Base-by-base conservation (phyloP, 2,113 vertebrate species). In the Scomber japonicus region DNA sequence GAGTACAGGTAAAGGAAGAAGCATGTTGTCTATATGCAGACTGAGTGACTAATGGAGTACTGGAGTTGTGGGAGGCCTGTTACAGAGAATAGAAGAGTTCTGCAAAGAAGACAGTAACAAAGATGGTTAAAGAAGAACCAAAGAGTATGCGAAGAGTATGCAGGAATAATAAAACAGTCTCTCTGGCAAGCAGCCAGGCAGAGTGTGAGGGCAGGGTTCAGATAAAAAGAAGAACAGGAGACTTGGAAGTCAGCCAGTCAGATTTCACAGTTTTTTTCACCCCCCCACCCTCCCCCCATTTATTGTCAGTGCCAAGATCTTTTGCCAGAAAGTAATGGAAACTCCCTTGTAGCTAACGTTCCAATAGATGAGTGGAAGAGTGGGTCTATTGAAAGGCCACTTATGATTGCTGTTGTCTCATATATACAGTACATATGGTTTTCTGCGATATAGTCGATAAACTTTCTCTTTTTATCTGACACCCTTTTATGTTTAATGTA, bases 321-420 rank as follows among this genome's bases (percentile, higher is more conserved):
- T 91, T 90, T 86, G 87, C 89, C 91, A 91, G 81, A 88, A 90
- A 89, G 90, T 91, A 94, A 94, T 90, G 89, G 91, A 93, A 92
- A 91, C 88, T 92, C 89, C 85, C 84, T 72, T 83, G 85, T 84
- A 91, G 82, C 78, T 61, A 56, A 59, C 2, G 65, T 81, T 88
- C 61, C 84, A 81, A 44, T 66, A 68, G 81, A 45, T 21, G 54
- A 71, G 46, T 53, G 77, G 82, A 83, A 54, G 68, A 83, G 76
- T 45, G 24, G 19, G 72, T 83, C 63, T 85, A 55, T 69, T 78
- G 74, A 88, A 87, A 82, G 55, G 53, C 68, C 70, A 66, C 55
- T 81, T 81, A 59, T 85, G 68, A 81, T 86, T 80, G 77, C 55
- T 31, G 40, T 46, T 73, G 44, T 70, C 51, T 80, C 60, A 31